Evolutionary conservation across 2,113 vertebrate species (phyloP).

Genomic region (Corythoichthys haematopterus): DNA sequence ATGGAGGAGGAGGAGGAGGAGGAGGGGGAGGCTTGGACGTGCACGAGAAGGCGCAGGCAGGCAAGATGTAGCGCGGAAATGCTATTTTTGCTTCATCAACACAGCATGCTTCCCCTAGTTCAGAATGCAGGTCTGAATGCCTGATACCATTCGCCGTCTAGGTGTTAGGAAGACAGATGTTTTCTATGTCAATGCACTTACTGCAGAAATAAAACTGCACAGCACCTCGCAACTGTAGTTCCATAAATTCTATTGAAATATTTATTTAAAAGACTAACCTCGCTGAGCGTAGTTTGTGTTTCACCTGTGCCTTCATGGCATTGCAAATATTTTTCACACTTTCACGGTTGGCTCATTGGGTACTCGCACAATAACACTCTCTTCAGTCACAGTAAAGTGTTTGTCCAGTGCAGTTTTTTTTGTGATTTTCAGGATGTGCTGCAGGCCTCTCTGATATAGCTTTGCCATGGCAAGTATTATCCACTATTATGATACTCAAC

Average conservation of each 20-base stretch:
- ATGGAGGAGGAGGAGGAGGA: conserved; percentile 30
- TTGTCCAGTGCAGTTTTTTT: background rate
- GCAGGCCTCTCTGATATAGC: conserved; percentile 15
- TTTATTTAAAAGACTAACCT: background rate
- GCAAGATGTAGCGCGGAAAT: conserved; percentile 41
- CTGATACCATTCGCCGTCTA: conserved; percentile 39
- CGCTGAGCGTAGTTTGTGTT: too few species aligned
- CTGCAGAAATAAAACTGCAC: background rate
- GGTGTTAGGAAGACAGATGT: conserved; percentile 6
- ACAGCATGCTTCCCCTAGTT: conserved; percentile 26
- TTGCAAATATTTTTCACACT: background rate
- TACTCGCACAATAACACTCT: background rate
- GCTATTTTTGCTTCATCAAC: conserved; percentile 55
- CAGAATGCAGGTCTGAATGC: conserved; percentile 25
- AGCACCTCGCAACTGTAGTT: background rate
- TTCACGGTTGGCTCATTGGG: background rate
- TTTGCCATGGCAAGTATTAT: conserved; percentile 1
- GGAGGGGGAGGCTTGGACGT: conserved; percentile 33
- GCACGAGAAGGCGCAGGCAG: conserved; percentile 45
- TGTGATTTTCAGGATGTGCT: conserved; percentile 8
- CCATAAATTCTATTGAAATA: background rate
- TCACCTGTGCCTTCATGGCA: too few species aligned
- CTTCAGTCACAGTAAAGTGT: background rate
- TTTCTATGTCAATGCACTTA: background rate
- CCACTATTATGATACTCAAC: conserved; percentile 22